A percentile compares a stretch with the other conserved stretches of the same genome.
These are phyloP conservation scores for Apistogramma diplotaenia DNA, from an alignment of 2,113 vertebrate species.

Conservation along the genomic window DNA sequence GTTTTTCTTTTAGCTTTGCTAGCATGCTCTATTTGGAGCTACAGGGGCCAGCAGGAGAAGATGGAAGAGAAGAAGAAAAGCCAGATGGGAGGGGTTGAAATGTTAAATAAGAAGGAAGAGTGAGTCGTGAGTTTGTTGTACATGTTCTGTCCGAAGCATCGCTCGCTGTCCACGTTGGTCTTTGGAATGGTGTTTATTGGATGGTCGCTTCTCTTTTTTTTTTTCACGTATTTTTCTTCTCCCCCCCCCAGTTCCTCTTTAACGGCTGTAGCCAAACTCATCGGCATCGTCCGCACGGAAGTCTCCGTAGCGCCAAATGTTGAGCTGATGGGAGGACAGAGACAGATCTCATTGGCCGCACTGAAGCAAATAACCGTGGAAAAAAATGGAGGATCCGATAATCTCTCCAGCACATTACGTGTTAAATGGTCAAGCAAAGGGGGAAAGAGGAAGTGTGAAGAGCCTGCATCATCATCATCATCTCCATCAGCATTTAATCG, in stretches of 20 bases:
- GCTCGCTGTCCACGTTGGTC: conserved; percentile 55
- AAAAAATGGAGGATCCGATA: not conserved
- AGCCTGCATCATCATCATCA: not conserved
- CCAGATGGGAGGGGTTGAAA: conserved; percentile 48
- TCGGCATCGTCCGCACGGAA: conserved; percentile 89
- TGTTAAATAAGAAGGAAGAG: conserved; percentile 46
- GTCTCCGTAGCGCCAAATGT: conserved; percentile 94
- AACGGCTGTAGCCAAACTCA: conserved; percentile 89
- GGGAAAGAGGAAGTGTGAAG: not conserved
- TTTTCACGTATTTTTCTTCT: not conserved
- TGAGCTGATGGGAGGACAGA: conserved; percentile 77
- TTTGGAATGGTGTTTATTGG: conserved; percentile 69
- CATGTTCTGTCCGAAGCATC: conserved; percentile 48
- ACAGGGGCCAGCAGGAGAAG: not conserved
- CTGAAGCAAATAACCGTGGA: conserved; percentile 8
- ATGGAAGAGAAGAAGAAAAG: conserved; percentile 14
- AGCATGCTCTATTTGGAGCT: conserved; percentile 34
- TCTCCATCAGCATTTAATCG: conserved; percentile 20
- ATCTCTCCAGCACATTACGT: conserved; percentile 15
- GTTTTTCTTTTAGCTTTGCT: conserved; percentile 11
- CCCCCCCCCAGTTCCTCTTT: conserved; percentile 19
- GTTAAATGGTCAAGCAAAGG: conserved; percentile 26
- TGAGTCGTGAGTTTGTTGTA: conserved; percentile 68
- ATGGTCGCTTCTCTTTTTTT: conserved; percentile 35
- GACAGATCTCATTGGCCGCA: not conserved